These are phyloP conservation scores for Brenthis daphne DNA, from an alignment of 2,888 invertebrate genomes.

Conservation along the genomic window DNA sequence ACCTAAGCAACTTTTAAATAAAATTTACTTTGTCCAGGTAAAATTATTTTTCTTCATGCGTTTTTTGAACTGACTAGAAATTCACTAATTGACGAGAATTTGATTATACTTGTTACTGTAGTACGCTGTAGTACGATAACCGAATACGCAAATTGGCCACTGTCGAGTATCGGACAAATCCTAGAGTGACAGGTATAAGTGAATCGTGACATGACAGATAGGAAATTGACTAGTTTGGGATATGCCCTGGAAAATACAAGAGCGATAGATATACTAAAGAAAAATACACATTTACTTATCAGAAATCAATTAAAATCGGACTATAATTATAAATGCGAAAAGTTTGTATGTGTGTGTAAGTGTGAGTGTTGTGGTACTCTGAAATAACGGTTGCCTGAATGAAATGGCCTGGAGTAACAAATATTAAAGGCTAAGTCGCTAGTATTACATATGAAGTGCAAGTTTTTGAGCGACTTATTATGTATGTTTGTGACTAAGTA, in stretches of 20 bases:
- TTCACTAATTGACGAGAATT: neutral
- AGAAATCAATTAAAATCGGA: too few species aligned
- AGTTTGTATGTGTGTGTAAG: neutral
- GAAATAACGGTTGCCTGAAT: too few species aligned
- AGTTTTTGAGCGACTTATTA: too few species aligned
- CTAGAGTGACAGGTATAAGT: slow-evolving; percentile 13
- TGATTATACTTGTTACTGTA: neutral
- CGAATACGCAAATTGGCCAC: slow-evolving; percentile 3
- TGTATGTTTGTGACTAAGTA: too few species aligned
- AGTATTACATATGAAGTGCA: too few species aligned
- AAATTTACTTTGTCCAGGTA: too few species aligned
- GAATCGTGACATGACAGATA: neutral
- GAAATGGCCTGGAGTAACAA: too few species aligned
- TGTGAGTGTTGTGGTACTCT: too few species aligned
- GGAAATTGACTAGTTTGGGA: neutral
- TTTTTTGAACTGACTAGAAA: too few species aligned
- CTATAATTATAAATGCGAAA: neutral
- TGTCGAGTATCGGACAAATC: slow-evolving; percentile 6
- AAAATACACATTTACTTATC: neutral
- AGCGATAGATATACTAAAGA: neutral
- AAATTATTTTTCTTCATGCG: too few species aligned
- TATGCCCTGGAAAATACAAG: neutral
- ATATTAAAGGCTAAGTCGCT: too few species aligned
- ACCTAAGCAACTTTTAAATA: too few species aligned
- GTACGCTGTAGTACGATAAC: slow-evolving; percentile 1